Percentiles rank a stretch among this genome's conserved stretches.
Conservation (phyloP, 1,140 invertebrate species). For the Macrostomum lignano region DNA sequence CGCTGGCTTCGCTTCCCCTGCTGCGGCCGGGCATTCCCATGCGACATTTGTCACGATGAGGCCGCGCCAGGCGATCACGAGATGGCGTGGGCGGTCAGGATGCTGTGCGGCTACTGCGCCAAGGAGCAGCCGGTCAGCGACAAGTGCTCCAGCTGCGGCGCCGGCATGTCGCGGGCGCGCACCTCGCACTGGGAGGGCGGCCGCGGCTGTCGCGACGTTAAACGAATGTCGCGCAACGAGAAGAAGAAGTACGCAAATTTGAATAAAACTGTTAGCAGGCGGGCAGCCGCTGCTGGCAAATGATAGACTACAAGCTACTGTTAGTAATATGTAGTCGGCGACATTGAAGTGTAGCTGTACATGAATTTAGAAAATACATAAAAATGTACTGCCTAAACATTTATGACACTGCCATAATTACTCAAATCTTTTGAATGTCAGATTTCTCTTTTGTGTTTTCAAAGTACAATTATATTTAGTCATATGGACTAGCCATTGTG, state of each 20-base stretch:
- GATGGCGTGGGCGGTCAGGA: conserved; percentile 24
- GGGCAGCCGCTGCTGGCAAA: no score
- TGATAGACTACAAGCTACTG: no score
- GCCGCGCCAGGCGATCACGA: conserved; percentile 20
- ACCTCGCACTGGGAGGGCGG: conserved; percentile 27
- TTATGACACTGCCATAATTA: no score
- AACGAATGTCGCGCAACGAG: conserved; percentile 15
- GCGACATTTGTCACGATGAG: conserved; percentile 27
- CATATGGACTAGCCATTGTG: no score
- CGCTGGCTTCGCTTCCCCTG: conserved; percentile 29
- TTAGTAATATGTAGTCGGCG: no score
- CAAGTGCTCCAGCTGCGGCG: conserved; percentile 16
- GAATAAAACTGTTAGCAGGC: conserved; percentile 1
- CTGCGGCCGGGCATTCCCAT: conserved; percentile 27
- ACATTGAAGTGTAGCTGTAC: no score
- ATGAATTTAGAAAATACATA: no score
- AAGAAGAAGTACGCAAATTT: neutral
- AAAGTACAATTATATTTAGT: no score
- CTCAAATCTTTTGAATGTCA: no score
- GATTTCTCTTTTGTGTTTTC: no score
- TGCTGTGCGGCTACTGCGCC: conserved; percentile 29
- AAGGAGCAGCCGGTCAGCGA: conserved; percentile 22
- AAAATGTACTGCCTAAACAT: no score
- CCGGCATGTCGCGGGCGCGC: conserved; percentile 12
- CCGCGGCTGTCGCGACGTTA: conserved; percentile 23